phyloP scores from a whole-genome alignment of 2,888 invertebrate genomes.

The Mycalesis mineus region DNA sequence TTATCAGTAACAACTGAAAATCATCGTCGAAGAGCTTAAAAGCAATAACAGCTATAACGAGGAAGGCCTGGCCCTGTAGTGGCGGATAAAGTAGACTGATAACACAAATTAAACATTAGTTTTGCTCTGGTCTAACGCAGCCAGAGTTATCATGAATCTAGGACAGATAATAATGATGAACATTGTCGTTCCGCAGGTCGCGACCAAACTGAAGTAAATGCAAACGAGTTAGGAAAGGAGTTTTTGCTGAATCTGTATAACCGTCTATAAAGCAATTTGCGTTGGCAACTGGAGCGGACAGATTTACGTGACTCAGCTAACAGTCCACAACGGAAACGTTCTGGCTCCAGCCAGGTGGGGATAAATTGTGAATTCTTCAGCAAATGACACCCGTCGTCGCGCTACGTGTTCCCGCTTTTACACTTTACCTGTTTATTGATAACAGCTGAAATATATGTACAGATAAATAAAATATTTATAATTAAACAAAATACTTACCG shows the following conservation, averaged over 20 bases:
- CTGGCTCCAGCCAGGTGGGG: neutral
- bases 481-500: too few species aligned
- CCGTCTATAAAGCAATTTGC: constrained; percentile 22
- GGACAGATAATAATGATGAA: too few species aligned
- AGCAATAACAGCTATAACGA: too few species aligned
- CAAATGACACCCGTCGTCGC: neutral
- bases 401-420: neutral
- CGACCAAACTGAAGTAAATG: constrained; percentile 10
- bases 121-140: too few species aligned
- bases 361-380: constrained; percentile 5
- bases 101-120: too few species aligned
- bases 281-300: constrained; percentile 24
- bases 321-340: constrained; percentile 3
- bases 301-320: constrained; percentile 24
- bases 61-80: too few species aligned
- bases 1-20: too few species aligned
- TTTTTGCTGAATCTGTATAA: constrained; percentile 12
- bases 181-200: neutral
- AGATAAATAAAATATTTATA: too few species aligned
- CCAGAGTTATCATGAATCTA: too few species aligned
- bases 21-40: too few species aligned
- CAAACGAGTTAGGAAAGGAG: constrained; percentile 10
- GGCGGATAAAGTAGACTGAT: too few species aligned
- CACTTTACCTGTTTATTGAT: neutral
- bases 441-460: too few species aligned